These are phyloP conservation scores for Canis aureus DNA, from an alignment of 2,113 vertebrate genomes.

Conservation along the genomic window DNA sequence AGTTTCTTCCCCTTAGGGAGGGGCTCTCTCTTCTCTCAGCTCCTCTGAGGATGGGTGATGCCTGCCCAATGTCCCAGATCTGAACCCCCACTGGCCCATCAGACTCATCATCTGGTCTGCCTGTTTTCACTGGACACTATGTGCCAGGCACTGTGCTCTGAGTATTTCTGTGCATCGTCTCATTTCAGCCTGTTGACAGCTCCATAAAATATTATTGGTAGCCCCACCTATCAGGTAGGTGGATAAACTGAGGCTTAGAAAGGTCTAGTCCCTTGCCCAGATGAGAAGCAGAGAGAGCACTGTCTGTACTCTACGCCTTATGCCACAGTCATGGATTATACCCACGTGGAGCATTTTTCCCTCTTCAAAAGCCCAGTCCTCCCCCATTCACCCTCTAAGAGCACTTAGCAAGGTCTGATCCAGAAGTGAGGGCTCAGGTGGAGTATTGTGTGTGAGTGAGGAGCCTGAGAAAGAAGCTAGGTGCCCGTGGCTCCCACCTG, in stretches of 20 bases:
- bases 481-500: not conserved
- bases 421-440: not conserved
- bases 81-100: not conserved
- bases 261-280: not conserved
- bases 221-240: not conserved
- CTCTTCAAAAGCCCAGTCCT: not conserved
- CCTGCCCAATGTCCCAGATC: not conserved
- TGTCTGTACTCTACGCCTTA: not conserved
- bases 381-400: not conserved
- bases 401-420: not conserved
- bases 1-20: not conserved
- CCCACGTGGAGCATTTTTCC: not conserved
- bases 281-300: not conserved
- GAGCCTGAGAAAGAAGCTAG: not conserved
- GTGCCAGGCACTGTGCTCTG: not conserved
- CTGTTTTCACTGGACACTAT: not conserved
- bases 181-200: not conserved
- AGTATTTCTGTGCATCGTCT: not conserved
- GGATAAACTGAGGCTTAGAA: not conserved
- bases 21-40: not conserved
- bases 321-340: not conserved
- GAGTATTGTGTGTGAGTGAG: not conserved
- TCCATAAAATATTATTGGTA: not conserved
- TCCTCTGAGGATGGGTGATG: not conserved
- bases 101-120: not conserved